A percentile compares a stretch with the other conserved stretches of the same genome.
Conservation (phyloP, 1,140 invertebrate species). For the Callitettix versicolor region DNA sequence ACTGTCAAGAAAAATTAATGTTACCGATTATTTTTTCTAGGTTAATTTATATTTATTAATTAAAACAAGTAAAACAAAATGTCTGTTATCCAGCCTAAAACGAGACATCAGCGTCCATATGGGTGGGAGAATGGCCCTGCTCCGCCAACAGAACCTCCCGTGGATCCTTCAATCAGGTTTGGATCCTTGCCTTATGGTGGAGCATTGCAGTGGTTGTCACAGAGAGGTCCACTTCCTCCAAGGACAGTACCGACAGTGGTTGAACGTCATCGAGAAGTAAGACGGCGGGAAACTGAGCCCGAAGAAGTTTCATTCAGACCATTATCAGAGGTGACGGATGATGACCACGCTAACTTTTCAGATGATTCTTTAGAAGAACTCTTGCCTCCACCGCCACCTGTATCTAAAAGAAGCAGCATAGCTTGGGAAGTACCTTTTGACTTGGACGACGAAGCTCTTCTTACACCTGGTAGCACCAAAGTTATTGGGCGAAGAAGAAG, state of each 20-base stretch:
- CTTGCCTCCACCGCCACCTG: slow-evolving; percentile 17
- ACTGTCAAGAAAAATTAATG: no score
- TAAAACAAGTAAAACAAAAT: no score
- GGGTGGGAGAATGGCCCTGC: slow-evolving; percentile 52
- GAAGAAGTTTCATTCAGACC: slow-evolving; percentile 7
- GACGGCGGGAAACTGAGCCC: slow-evolving; percentile 34
- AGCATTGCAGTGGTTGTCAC: slow-evolving; percentile 7
- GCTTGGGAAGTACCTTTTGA: slow-evolving; percentile 71
- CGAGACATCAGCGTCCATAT: slow-evolving; percentile 56
- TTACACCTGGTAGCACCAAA: slow-evolving; percentile 61
- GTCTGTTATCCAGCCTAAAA: slow-evolving; percentile 59
- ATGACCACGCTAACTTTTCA: slow-evolving; percentile 63
- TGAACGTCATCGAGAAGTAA: slow-evolving; percentile 64
- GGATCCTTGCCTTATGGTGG: slow-evolving; percentile 50
- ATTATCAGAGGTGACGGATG: slow-evolving; percentile 26
- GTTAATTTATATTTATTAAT: no score
- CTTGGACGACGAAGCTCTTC: slow-evolving; percentile 43
- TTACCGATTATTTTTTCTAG: no score
- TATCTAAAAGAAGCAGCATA: slow-evolving; percentile 57
- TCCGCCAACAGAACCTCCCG: slow-evolving; percentile 32
- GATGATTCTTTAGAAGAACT: slow-evolving; percentile 69
- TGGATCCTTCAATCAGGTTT: slow-evolving; percentile 40
- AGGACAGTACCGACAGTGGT: slow-evolving; percentile 54
- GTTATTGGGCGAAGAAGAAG: slow-evolving; percentile 43
- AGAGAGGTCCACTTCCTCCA: slow-evolving; percentile 29